phyloP scores from a whole-genome alignment of 2,888 invertebrate genomes.

The Eupithecia vulgata region DNA sequence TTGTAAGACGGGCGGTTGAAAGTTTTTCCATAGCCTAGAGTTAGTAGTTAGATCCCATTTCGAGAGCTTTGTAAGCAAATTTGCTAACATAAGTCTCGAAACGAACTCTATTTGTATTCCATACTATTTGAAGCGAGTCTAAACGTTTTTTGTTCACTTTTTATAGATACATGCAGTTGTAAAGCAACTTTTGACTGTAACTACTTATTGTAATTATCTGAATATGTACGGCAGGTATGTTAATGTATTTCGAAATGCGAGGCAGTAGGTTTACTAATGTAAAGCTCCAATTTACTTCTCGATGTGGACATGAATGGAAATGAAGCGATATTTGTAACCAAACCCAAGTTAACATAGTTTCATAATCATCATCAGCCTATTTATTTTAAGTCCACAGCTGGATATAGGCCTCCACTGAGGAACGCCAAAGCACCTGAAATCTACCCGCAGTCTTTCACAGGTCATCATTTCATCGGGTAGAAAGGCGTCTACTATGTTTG shows the following conservation, averaged over 20 bases:
- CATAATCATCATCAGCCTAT: not conserved
- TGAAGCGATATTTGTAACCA: constrained; percentile 11
- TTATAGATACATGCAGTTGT: not conserved
- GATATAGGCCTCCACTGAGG: not conserved
- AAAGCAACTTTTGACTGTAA: constrained; percentile 18
- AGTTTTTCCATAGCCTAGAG: no score
- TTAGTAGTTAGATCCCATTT: no score
- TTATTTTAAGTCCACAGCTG: not conserved
- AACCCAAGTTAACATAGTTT: not conserved
- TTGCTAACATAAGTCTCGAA: no score
- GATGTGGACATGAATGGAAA: constrained; percentile 10
- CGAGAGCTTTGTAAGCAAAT: no score
- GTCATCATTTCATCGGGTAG: not conserved
- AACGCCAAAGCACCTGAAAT: not conserved
- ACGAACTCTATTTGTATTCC: not conserved
- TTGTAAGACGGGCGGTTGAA: no score
- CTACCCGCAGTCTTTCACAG: not conserved
- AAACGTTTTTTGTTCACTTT: not conserved
- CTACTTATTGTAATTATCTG: constrained; percentile 27
- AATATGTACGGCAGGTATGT: constrained; percentile 29
- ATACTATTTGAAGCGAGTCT: not conserved
- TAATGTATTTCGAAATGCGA: constrained; percentile 25
- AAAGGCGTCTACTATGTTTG: no score
- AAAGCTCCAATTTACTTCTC: constrained; percentile 18
- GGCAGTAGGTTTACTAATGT: constrained; percentile 17